Evolutionary conservation across 2,113 vertebrate genomes (phyloP).

Genomic region (Orthonyx spaldingii): DNA sequence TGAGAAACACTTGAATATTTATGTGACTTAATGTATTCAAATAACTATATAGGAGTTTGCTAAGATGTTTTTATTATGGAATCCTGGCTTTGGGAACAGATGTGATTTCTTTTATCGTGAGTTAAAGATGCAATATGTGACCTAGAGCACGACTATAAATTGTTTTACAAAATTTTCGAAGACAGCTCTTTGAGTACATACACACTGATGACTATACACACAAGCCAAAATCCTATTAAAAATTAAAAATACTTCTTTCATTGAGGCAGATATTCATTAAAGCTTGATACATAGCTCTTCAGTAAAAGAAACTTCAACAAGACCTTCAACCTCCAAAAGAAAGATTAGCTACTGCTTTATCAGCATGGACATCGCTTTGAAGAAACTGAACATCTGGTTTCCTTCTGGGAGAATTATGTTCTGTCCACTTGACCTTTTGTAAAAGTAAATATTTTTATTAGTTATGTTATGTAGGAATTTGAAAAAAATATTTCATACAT

Average conservation of each 20-base stretch:
- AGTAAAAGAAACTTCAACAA: slow-evolving; percentile 18
- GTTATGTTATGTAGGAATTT: slow-evolving; percentile 16
- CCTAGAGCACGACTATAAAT: neutral
- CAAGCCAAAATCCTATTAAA: neutral
- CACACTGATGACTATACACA: neutral
- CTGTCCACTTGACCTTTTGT: slow-evolving; percentile 29
- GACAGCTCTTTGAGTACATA: neutral
- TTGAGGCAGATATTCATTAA: neutral
- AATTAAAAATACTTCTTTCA: neutral
- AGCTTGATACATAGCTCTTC: neutral
- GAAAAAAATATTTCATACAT: neutral
- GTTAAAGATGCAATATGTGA: neutral
- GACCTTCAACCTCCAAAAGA: slow-evolving; percentile 14
- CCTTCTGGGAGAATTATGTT: slow-evolving; percentile 50
- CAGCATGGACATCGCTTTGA: slow-evolving; percentile 10
- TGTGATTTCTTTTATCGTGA: neutral
- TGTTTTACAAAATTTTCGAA: neutral
- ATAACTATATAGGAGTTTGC: neutral
- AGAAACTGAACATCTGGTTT: slow-evolving; percentile 63
- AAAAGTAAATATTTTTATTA: slow-evolving; percentile 54
- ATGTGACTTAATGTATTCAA: neutral
- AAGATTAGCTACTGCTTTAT: slow-evolving; percentile 21
- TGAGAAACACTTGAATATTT: neutral
- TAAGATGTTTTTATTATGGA: neutral
- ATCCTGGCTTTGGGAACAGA: neutral